Evolutionary conservation across 2,888 invertebrate genomes (phyloP).

Genomic region (Ecdyonurus torrentis): DNA sequence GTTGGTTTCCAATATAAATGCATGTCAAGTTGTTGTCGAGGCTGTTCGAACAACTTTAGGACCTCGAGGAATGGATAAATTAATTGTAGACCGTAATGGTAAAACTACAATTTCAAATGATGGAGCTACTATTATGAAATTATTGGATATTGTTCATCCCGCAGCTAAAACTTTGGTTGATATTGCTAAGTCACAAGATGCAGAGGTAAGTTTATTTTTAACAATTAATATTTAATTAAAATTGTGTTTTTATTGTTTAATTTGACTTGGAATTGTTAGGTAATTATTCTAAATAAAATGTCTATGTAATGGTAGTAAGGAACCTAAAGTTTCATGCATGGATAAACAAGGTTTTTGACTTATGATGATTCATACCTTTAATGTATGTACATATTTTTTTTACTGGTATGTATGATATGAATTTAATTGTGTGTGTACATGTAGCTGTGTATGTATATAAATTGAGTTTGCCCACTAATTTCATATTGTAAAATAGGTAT

Average conservation of each 20-base stretch:
- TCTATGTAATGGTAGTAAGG: background rate
- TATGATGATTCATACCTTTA: too few species aligned
- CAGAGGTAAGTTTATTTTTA: constrained; percentile 49
- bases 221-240: constrained; percentile 1
- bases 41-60: constrained; percentile 95
- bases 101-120: constrained; percentile 97
- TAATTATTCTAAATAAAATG: constrained; percentile 18
- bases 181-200: constrained; percentile 98
- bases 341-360: too few species aligned
- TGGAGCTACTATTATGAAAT: constrained; percentile 96
- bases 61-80: constrained; percentile 97
- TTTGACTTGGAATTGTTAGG: constrained; percentile 20
- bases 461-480: too few species aligned
- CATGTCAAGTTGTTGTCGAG: constrained; percentile 89
- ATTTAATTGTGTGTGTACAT: too few species aligned
- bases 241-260: constrained; percentile 11
- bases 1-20: constrained; percentile 92
- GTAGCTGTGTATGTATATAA: too few species aligned
- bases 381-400: too few species aligned
- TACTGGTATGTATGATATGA: too few species aligned
- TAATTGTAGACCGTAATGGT: constrained; percentile 79
- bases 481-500: too few species aligned
- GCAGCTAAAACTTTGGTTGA: constrained; percentile 96
- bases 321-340: too few species aligned
- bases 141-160: constrained; percentile 95